Evolutionary conservation across 2,113 vertebrate genomes (phyloP).

Genomic region (Ptyas mucosa): DNA sequence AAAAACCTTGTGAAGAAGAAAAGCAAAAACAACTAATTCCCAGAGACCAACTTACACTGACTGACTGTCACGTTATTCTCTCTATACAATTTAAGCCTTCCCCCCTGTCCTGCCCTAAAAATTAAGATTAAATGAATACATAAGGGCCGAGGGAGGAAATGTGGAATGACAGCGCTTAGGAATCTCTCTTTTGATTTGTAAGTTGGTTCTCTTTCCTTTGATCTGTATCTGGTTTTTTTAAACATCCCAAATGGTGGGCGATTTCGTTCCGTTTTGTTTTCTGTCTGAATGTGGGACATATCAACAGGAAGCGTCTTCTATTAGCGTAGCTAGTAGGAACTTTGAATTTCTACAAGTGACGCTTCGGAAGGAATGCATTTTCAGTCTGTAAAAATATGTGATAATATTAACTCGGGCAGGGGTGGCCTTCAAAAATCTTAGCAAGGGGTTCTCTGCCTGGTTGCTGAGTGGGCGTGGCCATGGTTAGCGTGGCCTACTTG

Average conservation of each 20-base stretch:
- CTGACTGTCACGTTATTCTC: conserved; percentile 33
- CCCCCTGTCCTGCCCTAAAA: not conserved
- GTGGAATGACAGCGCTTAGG: conserved; percentile 2
- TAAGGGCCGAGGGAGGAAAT: not conserved
- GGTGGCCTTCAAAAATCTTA: too few relatives aligned
- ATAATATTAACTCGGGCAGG: not conserved
- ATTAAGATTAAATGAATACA: not conserved
- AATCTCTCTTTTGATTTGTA: not conserved
- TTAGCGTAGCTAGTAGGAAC: not conserved
- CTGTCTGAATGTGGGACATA: not conserved
- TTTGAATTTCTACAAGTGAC: not conserved
- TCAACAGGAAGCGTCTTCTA: conserved; percentile 11
- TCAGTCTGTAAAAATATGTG: not conserved
- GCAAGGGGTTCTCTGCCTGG: too few relatives aligned
- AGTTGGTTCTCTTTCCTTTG: conserved; percentile 1
- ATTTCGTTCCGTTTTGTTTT: not conserved
- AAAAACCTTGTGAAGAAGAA: not conserved
- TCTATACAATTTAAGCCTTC: not conserved
- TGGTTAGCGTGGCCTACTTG: too few relatives aligned
- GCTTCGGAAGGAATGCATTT: not conserved
- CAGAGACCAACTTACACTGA: conserved; percentile 22
- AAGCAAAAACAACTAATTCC: conserved; percentile 14
- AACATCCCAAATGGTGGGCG: not conserved
- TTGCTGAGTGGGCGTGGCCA: too few relatives aligned
- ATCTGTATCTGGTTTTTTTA: conserved; percentile 10